These are phyloP conservation scores for Mactra quadrangularis DNA, from an alignment of 1,140 invertebrate species.

Conservation along the genomic window DNA sequence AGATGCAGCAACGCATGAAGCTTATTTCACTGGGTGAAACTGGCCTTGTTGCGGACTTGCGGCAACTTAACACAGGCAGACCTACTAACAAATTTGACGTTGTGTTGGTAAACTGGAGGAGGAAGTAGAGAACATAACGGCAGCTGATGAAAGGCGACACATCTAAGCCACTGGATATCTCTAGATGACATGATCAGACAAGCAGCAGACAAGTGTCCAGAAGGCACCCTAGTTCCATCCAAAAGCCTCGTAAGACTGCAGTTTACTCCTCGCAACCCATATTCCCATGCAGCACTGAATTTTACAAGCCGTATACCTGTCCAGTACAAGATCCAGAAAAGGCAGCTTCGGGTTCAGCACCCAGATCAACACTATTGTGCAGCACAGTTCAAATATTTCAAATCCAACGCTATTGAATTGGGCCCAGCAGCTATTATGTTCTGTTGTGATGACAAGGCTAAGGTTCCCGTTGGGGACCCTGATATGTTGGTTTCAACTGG, in stretches of 20 bases:
- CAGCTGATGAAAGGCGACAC: slow-evolving; percentile 41
- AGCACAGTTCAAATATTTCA: slow-evolving; percentile 56
- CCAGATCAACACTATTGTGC: slow-evolving; percentile 61
- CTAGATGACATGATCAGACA: background rate
- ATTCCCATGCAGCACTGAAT: slow-evolving; percentile 19
- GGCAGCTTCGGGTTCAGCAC: slow-evolving; percentile 39
- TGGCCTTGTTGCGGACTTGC: slow-evolving; percentile 55
- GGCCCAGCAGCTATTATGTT: slow-evolving; percentile 28
- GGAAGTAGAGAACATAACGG: slow-evolving; percentile 1
- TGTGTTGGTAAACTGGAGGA: slow-evolving; percentile 16
- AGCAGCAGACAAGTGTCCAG: slow-evolving; percentile 27
- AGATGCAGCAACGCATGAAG: slow-evolving; percentile 49
- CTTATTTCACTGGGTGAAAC: slow-evolving; percentile 54
- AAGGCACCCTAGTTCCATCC: slow-evolving; percentile 17
- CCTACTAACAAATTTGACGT: slow-evolving; percentile 21
- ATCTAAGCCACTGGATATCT: slow-evolving; percentile 9
- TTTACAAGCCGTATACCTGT: slow-evolving; percentile 14
- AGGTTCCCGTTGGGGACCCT: slow-evolving; percentile 57
- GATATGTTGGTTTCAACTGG: slow-evolving; percentile 40
- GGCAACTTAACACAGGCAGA: slow-evolving; percentile 26
- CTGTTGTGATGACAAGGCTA: slow-evolving; percentile 63
- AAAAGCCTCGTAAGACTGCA: slow-evolving; percentile 21
- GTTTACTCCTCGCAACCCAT: slow-evolving; percentile 5
- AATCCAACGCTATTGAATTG: slow-evolving; percentile 24
- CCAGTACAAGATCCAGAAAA: slow-evolving; percentile 43